Percentiles rank a stretch among this genome's conserved stretches.
These are phyloP conservation scores for Sarcophaga rosellei DNA, from an alignment of 2,888 invertebrate species.

Conservation along the genomic window DNA sequence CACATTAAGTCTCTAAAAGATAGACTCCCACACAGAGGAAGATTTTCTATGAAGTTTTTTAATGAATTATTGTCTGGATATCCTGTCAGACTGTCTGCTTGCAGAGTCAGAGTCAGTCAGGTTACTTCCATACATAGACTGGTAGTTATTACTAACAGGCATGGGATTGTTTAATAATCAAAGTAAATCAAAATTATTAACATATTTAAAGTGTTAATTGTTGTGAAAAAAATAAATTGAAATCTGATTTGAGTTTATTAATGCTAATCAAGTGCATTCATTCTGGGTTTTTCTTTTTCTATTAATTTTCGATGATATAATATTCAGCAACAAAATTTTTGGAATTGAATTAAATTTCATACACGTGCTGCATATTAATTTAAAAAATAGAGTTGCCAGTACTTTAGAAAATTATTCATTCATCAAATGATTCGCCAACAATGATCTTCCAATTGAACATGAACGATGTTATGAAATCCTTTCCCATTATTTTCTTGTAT, in stretches of 20 bases:
- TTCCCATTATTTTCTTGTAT: no score
- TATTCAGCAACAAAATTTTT: background rate
- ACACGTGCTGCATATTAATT: no score
- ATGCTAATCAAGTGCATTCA: conserved; percentile 6
- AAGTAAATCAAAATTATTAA: background rate
- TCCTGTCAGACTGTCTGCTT: conserved; percentile 62
- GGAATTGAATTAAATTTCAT: background rate
- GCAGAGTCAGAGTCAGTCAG: conserved; percentile 56
- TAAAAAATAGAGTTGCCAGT: no score
- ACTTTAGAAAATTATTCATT: no score
- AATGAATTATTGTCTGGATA: conserved; percentile 66
- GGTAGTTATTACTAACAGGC: conserved; percentile 6
- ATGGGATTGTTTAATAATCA: background rate
- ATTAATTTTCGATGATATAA: no score
- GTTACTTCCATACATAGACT: conserved; percentile 43
- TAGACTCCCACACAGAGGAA: conserved; percentile 6
- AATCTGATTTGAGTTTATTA: background rate
- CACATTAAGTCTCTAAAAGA: background rate
- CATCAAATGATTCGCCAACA: no score
- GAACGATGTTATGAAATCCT: no score
- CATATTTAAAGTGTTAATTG: conserved; percentile 1
- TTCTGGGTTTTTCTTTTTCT: no score
- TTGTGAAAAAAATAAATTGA: background rate
- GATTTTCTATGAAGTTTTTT: conserved; percentile 35
- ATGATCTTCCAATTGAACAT: no score